Percentiles rank a stretch among this genome's conserved stretches.
These are phyloP conservation scores for Lithobates pipiens DNA, from an alignment of 2,797 vertebrate genomes.

Conservation along the genomic window DNA sequence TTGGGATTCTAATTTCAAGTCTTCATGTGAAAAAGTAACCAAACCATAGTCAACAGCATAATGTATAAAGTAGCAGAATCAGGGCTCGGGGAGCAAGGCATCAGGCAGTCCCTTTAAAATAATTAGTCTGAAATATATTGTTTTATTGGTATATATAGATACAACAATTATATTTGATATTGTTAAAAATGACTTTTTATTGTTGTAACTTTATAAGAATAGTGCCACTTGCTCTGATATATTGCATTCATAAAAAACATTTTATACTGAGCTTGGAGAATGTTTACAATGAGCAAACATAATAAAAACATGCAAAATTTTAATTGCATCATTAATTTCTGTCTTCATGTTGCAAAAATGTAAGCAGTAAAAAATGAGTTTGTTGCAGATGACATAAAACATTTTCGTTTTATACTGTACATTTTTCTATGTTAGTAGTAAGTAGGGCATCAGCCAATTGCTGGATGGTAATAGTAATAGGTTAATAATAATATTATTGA, in stretches of 20 bases:
- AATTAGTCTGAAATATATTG: no score
- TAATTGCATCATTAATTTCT: conserved; percentile 53
- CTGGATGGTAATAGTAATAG: conserved; percentile 12
- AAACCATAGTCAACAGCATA: no score
- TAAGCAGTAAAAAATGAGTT: conserved; percentile 21
- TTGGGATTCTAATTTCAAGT: no score
- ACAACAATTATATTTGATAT: background rate
- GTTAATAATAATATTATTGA: conserved; percentile 18
- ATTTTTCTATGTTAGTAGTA: background rate
- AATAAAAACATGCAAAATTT: conserved; percentile 49
- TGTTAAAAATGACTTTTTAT: conserved; percentile 11
- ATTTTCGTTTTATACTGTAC: conserved; percentile 10
- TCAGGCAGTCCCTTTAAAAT: no score
- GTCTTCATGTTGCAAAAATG: conserved; percentile 8
- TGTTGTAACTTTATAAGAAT: background rate
- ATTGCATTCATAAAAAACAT: conserved; percentile 45
- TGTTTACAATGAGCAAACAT: conserved; percentile 43
- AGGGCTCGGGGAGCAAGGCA: no score
- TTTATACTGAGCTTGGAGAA: conserved; percentile 34
- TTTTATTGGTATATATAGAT: background rate
- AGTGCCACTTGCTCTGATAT: conserved; percentile 36
- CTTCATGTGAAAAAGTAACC: no score
- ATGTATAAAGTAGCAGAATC: no score
- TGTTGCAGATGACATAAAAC: conserved; percentile 22
- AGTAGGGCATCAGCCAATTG: conserved; percentile 12